Percentiles rank a stretch among this genome's conserved stretches.
Conservation (phyloP, 2,113 vertebrate genomes). For the Gambusia affinis region DNA sequence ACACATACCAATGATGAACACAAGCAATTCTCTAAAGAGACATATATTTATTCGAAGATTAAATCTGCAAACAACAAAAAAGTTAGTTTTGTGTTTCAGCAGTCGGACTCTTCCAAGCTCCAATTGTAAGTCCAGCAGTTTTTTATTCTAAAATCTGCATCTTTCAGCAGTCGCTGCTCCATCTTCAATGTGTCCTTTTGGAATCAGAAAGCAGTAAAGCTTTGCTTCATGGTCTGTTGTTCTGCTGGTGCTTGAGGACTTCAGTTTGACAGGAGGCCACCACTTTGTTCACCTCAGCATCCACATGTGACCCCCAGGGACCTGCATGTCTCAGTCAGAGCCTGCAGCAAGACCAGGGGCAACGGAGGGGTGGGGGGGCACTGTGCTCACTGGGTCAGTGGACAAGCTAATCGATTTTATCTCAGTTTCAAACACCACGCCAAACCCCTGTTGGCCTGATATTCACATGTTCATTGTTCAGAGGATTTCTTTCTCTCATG, state of each 20-base stretch:
- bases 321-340: conserved; percentile 71
- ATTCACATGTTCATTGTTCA: conserved; percentile 69
- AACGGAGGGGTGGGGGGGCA: conserved; percentile 37
- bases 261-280: conserved; percentile 77
- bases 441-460: conserved; percentile 65
- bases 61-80: not conserved
- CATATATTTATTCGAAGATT: not conserved
- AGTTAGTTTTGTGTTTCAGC: not conserved
- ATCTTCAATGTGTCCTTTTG: conserved; percentile 67
- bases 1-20: not conserved
- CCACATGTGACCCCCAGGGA: conserved; percentile 65
- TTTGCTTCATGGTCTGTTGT: conserved; percentile 70
- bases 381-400: conserved; percentile 88
- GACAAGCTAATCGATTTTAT: conserved; percentile 99
- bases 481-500: conserved; percentile 47
- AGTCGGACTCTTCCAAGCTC: conserved; percentile 16
- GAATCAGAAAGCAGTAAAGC: conserved; percentile 73
- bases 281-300: conserved; percentile 78
- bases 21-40: not conserved
- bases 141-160: conserved; percentile 10
- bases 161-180: conserved; percentile 43
- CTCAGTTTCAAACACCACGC: conserved; percentile 74
- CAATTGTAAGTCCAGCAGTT: not conserved
- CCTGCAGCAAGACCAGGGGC: conserved; percentile 62
- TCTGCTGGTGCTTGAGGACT: conserved; percentile 69